A percentile compares a stretch with the other conserved stretches of the same genome.
Conservation (phyloP, 1,140 invertebrate species). For the Penaeus japonicus region DNA sequence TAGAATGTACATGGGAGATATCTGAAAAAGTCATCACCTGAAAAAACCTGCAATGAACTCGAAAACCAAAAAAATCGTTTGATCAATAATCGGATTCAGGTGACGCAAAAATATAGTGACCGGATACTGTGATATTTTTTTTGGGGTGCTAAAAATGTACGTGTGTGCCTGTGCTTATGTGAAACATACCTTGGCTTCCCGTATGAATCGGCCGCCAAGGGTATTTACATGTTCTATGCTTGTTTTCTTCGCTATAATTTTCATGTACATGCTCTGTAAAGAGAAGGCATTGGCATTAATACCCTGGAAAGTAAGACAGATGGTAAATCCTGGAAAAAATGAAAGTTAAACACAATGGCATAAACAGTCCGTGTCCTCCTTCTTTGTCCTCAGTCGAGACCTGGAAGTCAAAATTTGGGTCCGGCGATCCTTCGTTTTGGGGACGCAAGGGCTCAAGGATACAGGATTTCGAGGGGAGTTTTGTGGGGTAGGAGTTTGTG, state of each 20-base stretch:
- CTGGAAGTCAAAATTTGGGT: background rate
- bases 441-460: too few species aligned
- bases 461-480: too few species aligned
- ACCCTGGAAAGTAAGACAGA: conserved; percentile 44
- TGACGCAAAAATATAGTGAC: too few species aligned
- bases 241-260: conserved; percentile 69
- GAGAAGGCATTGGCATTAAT: conserved; percentile 50
- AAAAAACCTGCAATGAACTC: conserved; percentile 54
- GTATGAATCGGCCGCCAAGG: conserved; percentile 92
- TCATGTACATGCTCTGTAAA: conserved; percentile 60
- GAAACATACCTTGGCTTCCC: conserved; percentile 92
- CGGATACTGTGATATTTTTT: too few species aligned
- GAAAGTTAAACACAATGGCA: background rate
- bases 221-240: conserved; percentile 95
- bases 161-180: conserved; percentile 61
- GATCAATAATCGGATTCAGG: background rate
- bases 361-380: background rate
- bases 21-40: conserved; percentile 50
- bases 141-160: conserved; percentile 37
- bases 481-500: conserved; percentile 26
- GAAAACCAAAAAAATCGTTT: background rate
- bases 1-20: conserved; percentile 37
- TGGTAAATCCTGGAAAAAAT: conserved; percentile 20
- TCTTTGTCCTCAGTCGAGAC: background rate
- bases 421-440: too few species aligned